Base-by-base conservation (phyloP, 2,888 invertebrate species). In the Scaptomyza polygonia region DNA sequence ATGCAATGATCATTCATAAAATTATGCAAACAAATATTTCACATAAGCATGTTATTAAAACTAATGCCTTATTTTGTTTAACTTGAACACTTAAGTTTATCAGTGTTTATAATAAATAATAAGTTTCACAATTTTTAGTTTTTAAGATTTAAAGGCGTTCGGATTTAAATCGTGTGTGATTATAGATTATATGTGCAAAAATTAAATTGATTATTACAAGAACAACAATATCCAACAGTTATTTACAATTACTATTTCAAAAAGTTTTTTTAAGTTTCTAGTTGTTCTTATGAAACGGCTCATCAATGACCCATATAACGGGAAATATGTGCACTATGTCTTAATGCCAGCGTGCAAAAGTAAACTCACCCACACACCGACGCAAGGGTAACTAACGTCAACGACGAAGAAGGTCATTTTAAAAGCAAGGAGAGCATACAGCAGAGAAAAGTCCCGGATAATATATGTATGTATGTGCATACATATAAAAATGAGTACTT, bases 301-400 rank as follows among this genome's bases (percentile, higher is more conserved):
- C 48, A 52, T 56, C 44, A 53, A 49, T 72, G 73, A 72, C 71
- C 73, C 73, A 72, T 29, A 55, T 72, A 54, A 34, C 49, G 11
- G 44, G 51, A 52, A 71, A 71, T 66, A 32, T 42, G 42, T 48
- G 32, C 49, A 58, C 32, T 64, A 59, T 32, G 32, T n/a, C n/a
- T n/a, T 49, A 2, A 30, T 44, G 18, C 6, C 30, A 47, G 32
- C n/a, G 32, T 39, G 40, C 43, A 27, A 18, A 58, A 9, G 44
- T 4, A 42, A 16, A 8, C 32, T 40, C 21, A 51, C 29, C 21
- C 61, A 42, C 61, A 42, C 16, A 29, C 16, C n/a, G 18, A 16
- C 11, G 7, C 12, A 42, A 18, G 9, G 5, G 34, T 27, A 49
- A 48, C 27, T 45, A 18, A 42, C n/a, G 55, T 7, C 27, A 48